These are phyloP conservation scores for Acrocephalus scirpaceus DNA, from an alignment of 2,797 vertebrate species.

Conservation along the genomic window DNA sequence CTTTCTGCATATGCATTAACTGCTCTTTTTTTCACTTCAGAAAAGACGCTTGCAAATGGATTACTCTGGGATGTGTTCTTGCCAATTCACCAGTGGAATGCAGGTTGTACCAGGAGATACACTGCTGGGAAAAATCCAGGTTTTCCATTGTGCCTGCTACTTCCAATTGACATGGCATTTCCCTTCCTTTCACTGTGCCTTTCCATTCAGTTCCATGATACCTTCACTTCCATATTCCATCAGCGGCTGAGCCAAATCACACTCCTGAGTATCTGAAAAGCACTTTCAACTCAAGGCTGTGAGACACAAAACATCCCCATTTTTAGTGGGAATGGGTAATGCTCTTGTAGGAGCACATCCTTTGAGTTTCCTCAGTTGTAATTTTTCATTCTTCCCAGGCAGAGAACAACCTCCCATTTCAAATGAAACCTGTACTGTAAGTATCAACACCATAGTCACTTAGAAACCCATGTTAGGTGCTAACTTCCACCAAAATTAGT, in stretches of 20 bases:
- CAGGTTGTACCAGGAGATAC: background rate
- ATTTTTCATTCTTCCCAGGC: background rate
- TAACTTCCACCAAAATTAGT: background rate
- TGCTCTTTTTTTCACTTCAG: constrained; percentile 30
- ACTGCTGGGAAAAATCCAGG: background rate
- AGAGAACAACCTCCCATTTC: background rate
- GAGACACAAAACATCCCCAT: background rate
- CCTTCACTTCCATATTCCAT: background rate
- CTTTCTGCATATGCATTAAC: constrained; percentile 69
- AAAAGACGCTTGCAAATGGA: constrained; percentile 37
- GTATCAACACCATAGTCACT: background rate
- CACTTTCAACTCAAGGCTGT: background rate
- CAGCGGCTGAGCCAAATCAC: background rate
- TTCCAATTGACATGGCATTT: background rate
- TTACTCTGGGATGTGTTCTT: constrained; percentile 2
- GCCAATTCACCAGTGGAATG: background rate
- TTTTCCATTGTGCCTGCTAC: background rate
- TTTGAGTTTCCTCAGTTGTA: background rate
- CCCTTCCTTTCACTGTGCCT: background rate
- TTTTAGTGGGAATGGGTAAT: background rate
- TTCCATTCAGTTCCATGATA: background rate
- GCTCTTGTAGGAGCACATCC: background rate
- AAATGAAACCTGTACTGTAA: background rate
- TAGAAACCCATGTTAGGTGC: background rate
- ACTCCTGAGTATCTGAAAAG: background rate